Base-by-base conservation (phyloP, 2,888 invertebrate species). In the Agapostemon virescens region DNA sequence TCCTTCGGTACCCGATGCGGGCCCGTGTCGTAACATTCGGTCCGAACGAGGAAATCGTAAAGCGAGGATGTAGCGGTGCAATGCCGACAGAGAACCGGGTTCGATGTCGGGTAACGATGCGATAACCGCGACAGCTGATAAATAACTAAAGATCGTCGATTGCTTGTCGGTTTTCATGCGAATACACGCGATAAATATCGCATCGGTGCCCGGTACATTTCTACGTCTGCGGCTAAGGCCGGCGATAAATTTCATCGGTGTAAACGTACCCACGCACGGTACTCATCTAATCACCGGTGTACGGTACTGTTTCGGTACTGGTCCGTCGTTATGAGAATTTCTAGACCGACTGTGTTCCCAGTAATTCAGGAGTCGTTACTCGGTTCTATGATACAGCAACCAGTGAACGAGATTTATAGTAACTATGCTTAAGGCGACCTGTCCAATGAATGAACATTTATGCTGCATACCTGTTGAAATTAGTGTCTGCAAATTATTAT, bases 111-210 rank as follows among this genome's bases (percentile, higher is more conserved):
- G 67, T 81, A 82, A 81, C 82, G 81, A 82, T 69, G 82, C 77
- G 82, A 82, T 76, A 76, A 76, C 63, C 55, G 26, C 66, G 63
- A 64, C 70, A 49, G 66, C 76, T 71, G 70, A 76, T 82, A 82
- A 82, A 82, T 81, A 81, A 82, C 73, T 68, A 74, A 82, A 77
- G 82, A 81, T 70, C 82, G 69, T 58, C 82, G 82, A 82, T 82
- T 69, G 77, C 82, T 81, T 76, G 82, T 82, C 82, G 77, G 55
- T 77, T 81, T 82, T 77, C 77, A 81, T 69, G 68, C 75, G 75
- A 52, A 71, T 71, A 80, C 81, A 64, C 67, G 66, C 81, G 82
- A 74, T 81, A 81, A 81, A 82, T 81, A 82, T 81, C 77, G 73
- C 40, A 38, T 40, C 77, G 73, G 63, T 70, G 77, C 70, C 73